These are phyloP conservation scores for Drosophila aff. DNA, from an alignment of 1,140 invertebrate species.

Conservation along the genomic window DNA sequence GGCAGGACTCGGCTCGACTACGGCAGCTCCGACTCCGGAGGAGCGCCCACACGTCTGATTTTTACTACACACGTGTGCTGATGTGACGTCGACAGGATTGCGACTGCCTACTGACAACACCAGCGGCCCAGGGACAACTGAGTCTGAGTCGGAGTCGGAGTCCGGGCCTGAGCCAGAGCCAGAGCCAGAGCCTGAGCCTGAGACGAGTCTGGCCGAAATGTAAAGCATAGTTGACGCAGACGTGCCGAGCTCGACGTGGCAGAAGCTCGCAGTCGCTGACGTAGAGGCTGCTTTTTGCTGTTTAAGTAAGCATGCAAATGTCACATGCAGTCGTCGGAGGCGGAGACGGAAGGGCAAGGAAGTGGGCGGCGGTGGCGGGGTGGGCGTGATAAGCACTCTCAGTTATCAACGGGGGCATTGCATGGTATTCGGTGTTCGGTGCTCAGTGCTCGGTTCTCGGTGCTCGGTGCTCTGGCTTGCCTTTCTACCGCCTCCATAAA, in stretches of 20 bases:
- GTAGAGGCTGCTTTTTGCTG: conserved; percentile 67
- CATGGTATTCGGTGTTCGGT: conserved; percentile 25
- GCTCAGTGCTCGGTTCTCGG: background rate
- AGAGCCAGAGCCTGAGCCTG: background rate
- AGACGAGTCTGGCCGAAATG: conserved; percentile 35
- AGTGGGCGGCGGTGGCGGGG: background rate
- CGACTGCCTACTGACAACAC: conserved; percentile 62
- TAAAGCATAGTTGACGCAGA: conserved; percentile 63
- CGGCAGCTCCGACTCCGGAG: conserved; percentile 9
- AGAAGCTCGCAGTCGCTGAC: conserved; percentile 18
- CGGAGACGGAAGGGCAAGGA: background rate
- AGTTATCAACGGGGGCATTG: conserved; percentile 67
- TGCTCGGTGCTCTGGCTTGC: background rate
- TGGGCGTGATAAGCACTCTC: conserved; percentile 74
- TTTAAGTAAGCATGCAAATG: conserved; percentile 84
- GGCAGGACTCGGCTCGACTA: conserved; percentile 29
- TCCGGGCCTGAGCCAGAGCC: background rate
- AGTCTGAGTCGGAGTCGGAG: background rate
- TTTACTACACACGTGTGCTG: conserved; percentile 80
- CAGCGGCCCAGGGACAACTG: conserved; percentile 26
- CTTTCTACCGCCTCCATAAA: conserved; percentile 53
- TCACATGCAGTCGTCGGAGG: conserved; percentile 65
- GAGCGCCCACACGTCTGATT: conserved; percentile 71
- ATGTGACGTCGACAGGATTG: conserved; percentile 77
- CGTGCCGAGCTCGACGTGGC: conserved; percentile 51